Base-by-base conservation (phyloP, 2,888 invertebrate species). In the Cepaea hortensis region DNA sequence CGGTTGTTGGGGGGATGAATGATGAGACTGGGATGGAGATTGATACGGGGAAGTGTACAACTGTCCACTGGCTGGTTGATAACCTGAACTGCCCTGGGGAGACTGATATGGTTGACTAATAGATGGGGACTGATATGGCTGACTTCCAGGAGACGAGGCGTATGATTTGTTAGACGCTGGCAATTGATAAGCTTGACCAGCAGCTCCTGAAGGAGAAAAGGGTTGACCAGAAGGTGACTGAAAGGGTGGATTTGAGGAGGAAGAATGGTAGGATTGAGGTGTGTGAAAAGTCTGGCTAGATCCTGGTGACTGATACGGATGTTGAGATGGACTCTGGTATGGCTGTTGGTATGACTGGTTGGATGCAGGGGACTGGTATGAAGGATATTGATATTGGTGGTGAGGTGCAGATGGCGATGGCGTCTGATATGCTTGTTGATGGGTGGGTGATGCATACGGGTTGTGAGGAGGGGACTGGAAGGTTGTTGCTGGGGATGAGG, bases 381-480 rank as follows among this genome's bases (percentile, higher is more conserved):
- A 68, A 7, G 83, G 83, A 50, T 61, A 81, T 65, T 81, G 81
- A n/a, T 75, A 81, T n/a, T 62, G 76, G 65, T 48, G 81, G 6
- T 72, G 80, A 46, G 85, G 75, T 62, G 79, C 5, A 13, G 79
- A 79, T 13, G 77, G 72, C 48, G 82, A 86, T 46, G 70, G 83
- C 35, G 73, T 81, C 13, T 85, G 81, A 61, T 81, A 85, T 15
- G 75, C 23, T 35, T 77, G 85, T 70, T 79, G 85, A 11, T 77
- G 85, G 62, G 81, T 50, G 35, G 86, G 84, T 6, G 87, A 84
- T n/a, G 84, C 70, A 79, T 72, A 79, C 18, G 72, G 80, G 73
- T 87, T 83, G 73, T 84, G 84, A 65, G 87, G 48, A 11, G 83
- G 83, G 9, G 87, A 87, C 70, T 87, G 87, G 62, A 83, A 82